Base-by-base conservation (phyloP, 2,113 vertebrate species). In the Mormyrus iriodes region DNA sequence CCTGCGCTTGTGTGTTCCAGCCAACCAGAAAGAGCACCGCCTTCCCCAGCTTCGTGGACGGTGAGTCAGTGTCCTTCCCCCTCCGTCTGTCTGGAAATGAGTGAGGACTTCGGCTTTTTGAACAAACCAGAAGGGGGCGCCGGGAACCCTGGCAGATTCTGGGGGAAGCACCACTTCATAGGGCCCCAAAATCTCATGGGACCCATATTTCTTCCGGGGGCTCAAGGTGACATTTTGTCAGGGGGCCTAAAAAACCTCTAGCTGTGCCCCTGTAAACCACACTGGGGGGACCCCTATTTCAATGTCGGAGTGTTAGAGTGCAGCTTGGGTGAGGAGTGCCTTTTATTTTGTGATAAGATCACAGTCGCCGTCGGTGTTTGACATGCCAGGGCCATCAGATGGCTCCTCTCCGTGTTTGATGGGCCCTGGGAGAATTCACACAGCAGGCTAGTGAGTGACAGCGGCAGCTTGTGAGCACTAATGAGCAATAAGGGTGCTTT, bases 41-140 rank as follows among this genome's bases (percentile, higher is more conserved):
- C 46, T 99, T 99, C 91, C 98, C 98, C 90, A 98, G 98, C 94
- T 99, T 99, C 94, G 98, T 99, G 92, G 98, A 99, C 91, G 98
- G 98, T 99, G 97, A 98, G 96, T 95, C 65, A 65, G 89, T 85
- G n/a, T 61, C 82, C 91, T 83, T 88, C 31, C 21, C 5, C 83
- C 48, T 55, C 84, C 13, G 0, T 51, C 48, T 39, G 12, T n/a
- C 48, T 86, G 27, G 1, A 31, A 53, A 86, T 86, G 12, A 48
- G 5, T 86, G 85, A 31, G 46, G 85, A 52, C 48, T 51, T 27
- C 10, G 10, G 27, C 35, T 82, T 82, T 42, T 39, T 7, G 3
- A 82, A 42, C 31, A 17, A 42, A 19, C 17, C 31, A n/a, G 39
- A 1, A 19, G 15, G 39, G 39, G 42, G 7, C 13, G 17, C 13